Conservation (phyloP, 2,113 vertebrate species). For the Oncorhynchus gorbuscha region DNA sequence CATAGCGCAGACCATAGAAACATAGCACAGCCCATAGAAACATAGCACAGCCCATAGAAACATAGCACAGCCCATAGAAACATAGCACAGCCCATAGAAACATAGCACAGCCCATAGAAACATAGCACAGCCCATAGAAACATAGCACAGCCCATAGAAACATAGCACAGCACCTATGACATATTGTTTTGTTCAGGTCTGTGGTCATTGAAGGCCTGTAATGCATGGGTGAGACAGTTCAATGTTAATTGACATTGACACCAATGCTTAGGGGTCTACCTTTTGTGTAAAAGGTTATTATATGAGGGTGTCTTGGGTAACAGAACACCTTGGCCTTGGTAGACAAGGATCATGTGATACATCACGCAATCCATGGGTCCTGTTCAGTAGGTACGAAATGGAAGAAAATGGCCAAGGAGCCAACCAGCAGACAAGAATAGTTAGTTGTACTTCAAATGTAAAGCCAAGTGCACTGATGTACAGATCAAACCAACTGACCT, state of each 20-base stretch:
- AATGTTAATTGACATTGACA: slow-evolving; percentile 36
- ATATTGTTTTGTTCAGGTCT: slow-evolving; percentile 45
- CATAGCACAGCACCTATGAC: not conserved
- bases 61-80: slow-evolving; percentile 36
- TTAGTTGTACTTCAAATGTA: too few relatives aligned
- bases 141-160: too few relatives aligned
- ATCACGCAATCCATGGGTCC: not conserved
- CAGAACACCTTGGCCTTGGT: not conserved
- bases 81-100: slow-evolving; percentile 25
- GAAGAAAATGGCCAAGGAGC: too few relatives aligned
- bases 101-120: slow-evolving; percentile 36
- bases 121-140: slow-evolving; percentile 22
- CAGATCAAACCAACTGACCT: too few relatives aligned
- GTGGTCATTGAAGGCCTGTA: slow-evolving; percentile 41
- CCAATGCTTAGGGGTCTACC: slow-evolving; percentile 47
- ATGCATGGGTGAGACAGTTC: slow-evolving; percentile 45
- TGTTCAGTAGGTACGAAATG: too few relatives aligned
- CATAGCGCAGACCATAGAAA: too few relatives aligned
- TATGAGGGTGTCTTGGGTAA: slow-evolving; percentile 21
- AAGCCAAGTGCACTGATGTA: too few relatives aligned
- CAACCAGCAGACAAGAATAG: too few relatives aligned
- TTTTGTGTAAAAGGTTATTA: slow-evolving; percentile 42
- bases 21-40: slow-evolving; percentile 36
- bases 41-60: slow-evolving; percentile 25
- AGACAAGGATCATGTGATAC: not conserved